A percentile compares a stretch with the other conserved stretches of the same genome.
phyloP scores from a whole-genome alignment of 30 jellyfish, hydroid and myxozoan species.

The Clytia hemisphaerica region DNA sequence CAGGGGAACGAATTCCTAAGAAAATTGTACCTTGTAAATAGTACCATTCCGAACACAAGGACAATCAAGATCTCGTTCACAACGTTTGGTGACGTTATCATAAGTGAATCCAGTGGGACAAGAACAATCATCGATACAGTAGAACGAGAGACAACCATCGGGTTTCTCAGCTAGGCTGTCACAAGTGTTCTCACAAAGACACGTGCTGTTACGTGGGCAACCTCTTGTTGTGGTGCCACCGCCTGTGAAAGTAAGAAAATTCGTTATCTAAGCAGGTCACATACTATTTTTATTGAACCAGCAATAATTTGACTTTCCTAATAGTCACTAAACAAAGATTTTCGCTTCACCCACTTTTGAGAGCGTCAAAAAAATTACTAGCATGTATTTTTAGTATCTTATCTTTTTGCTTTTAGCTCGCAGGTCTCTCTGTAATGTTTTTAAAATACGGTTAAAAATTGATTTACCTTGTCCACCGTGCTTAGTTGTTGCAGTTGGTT shows the following conservation, averaged over 20 bases:
- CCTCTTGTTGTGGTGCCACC: constrained; percentile 26
- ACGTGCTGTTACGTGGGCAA: constrained; percentile 43
- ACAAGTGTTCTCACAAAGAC: constrained; percentile 63
- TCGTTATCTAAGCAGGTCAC: no score
- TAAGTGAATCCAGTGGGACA: constrained; percentile 40
- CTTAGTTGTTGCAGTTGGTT: no score
- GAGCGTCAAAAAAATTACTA: no score
- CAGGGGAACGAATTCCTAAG: not conserved
- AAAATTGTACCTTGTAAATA: constrained; percentile 26
- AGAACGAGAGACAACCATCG: constrained; percentile 17
- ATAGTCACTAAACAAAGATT: not conserved
- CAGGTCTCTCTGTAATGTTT: no score
- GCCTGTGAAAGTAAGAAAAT: no score
- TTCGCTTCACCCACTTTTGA: no score
- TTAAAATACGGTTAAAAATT: no score
- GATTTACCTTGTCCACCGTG: no score
- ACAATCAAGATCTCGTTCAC: constrained; percentile 44
- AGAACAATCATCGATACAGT: constrained; percentile 36
- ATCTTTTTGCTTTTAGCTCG: no score
- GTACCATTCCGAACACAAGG: constrained; percentile 50
- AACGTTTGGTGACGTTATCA: constrained; percentile 31
- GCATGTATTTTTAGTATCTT: no score
- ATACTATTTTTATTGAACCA: no score
- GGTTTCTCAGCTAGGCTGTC: constrained; percentile 50
- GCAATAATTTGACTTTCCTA: no score